Percentiles rank a stretch among this genome's conserved stretches.
Conservation (phyloP, 2,113 vertebrate species). For the Dipodomys merriami region DNA sequence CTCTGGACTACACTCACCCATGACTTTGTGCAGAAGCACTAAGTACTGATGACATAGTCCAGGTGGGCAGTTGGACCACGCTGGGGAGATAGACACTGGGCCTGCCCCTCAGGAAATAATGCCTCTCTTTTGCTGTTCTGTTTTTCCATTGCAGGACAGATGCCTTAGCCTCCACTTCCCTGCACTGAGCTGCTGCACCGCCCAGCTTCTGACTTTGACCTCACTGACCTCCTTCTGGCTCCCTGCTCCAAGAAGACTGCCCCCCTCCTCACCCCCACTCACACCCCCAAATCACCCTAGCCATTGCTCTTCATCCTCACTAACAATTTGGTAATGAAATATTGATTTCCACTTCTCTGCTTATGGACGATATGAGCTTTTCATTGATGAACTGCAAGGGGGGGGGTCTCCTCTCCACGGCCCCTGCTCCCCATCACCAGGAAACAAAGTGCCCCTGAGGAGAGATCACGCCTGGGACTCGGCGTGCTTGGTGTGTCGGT, state of each 20-base stretch:
- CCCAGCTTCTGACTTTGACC: conserved; percentile 92
- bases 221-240: conserved; percentile 94
- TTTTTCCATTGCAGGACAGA: conserved; percentile 85
- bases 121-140: conserved; percentile 54
- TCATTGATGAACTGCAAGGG: conserved; percentile 97
- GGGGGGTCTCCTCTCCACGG: conserved; percentile 92
- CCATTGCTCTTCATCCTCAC: conserved; percentile 97
- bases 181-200: conserved; percentile 86
- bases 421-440: conserved; percentile 92
- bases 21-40: neutral
- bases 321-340: conserved; percentile 99
- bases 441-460: conserved; percentile 98
- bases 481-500: conserved; percentile 97
- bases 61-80: neutral
- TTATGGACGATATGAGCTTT: conserved; percentile 99
- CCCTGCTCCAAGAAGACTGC: conserved; percentile 91
- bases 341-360: conserved; percentile 99
- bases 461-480: conserved; percentile 95
- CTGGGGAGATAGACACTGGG: neutral
- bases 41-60: fast-evolving
- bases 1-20: too few species aligned
- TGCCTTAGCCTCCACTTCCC: conserved; percentile 87
- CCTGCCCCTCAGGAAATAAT: neutral
- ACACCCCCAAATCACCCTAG: conserved; percentile 83
- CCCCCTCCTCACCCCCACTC: conserved; percentile 72